Base-by-base conservation (phyloP, 2,888 invertebrate genomes). In the Elysia crispata region DNA sequence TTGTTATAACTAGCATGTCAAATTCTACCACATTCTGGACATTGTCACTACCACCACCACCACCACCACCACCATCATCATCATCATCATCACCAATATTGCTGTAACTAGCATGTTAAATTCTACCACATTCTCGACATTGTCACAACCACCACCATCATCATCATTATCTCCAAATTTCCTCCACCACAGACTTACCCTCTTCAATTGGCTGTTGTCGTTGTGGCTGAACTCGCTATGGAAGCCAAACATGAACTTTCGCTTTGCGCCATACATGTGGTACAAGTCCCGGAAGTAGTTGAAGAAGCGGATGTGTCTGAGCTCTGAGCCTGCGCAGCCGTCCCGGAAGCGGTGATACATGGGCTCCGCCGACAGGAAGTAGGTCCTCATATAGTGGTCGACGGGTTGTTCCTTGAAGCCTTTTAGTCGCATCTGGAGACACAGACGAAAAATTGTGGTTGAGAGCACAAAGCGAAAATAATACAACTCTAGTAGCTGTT, bases 141-240 rank as follows among this genome's bases (percentile, higher is more conserved):
- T 60, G n/a, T 3, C 60, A 60, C 25, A 3, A 60, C 25, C 60
- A 60, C 25, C 60, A 60, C 15, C 60, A 60, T 60, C 15, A 60
- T 60, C 3, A 60, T 13, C 15, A 3, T 60, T 25, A 60, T 60
- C 60, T 23, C 25, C 60, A 60, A 6, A 41, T 11, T 11, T 41
- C 41, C 41, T 41, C 41, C 41, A 11, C 41, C 41, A 20, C 23
- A 60, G 3, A 8, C 66, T 66, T 20, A 79, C 79, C 0, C 94
- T 94, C 0, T 95, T 95, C 50, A 98, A 94, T 86, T 95, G 93
- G 90, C 96, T 97, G 88, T 96, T 95, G 73, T 96, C 95, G 87
- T 97, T 96, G 88, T 98, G 98, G 0, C 96, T 96, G 28, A 97
- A 94, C 87, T 97, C 97, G 0, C 95, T 95, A 87, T 98, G 96